Percentiles rank a stretch among this genome's conserved stretches.
Evolutionary conservation across 2,113 vertebrate species (phyloP).

Genomic region (Actenoides lindsayi): DNA sequence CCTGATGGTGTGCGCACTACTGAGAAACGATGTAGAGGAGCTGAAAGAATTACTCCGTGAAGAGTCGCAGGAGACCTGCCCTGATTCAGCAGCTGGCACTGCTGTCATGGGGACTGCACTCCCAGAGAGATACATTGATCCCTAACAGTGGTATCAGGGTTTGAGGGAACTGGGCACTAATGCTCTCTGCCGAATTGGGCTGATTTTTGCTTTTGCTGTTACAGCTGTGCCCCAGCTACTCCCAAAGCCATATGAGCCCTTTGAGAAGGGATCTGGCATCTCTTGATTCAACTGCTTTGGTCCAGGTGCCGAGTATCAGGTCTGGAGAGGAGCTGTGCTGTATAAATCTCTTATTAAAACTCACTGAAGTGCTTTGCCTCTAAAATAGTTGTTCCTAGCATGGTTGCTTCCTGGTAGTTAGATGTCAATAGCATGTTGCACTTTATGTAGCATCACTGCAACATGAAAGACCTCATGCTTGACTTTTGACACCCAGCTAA

Average conservation of each 20-base stretch:
- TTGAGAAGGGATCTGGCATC: background rate
- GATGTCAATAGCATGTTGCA: background rate
- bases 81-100: background rate
- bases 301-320: background rate
- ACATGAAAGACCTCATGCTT: background rate
- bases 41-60: background rate
- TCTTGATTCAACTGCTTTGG: background rate
- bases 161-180: background rate
- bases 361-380: background rate
- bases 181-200: background rate
- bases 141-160: background rate
- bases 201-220: background rate
- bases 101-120: background rate
- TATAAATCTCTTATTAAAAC: background rate
- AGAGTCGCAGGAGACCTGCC: background rate
- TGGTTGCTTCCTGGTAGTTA: background rate
- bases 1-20: accelerated
- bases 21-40: background rate
- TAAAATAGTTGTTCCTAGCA: background rate
- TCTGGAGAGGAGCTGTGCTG: background rate
- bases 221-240: background rate
- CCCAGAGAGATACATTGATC: background rate
- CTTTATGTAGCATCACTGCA: background rate
- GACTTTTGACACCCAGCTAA: background rate
- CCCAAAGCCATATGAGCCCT: background rate